Evolutionary conservation across 2,888 invertebrate species (phyloP).

Genomic region (Epirrhoe alternata): DNA sequence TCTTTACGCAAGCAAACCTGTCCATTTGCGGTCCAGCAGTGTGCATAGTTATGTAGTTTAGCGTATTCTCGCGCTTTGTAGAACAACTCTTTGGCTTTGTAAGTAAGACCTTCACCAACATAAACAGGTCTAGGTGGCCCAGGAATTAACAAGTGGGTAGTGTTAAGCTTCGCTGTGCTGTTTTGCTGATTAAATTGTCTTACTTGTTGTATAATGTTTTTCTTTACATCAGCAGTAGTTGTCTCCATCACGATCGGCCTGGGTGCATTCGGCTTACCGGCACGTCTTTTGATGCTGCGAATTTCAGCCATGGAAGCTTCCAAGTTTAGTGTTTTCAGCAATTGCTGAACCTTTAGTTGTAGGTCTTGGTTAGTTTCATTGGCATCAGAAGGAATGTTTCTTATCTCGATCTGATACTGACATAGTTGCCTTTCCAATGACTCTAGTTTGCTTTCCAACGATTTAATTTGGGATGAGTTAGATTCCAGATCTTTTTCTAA

Average conservation of each 20-base stretch:
- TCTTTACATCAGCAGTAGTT: not conserved
- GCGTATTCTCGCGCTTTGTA: conserved; percentile 6
- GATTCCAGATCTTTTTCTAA: too few relatives aligned
- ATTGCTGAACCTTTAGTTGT: not conserved
- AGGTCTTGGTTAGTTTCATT: not conserved
- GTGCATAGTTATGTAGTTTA: not conserved
- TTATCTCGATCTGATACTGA: conserved; percentile 1
- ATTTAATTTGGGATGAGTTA: not conserved
- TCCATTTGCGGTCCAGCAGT: conserved; percentile 6
- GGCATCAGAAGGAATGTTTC: conserved; percentile 1
- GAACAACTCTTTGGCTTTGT: not conserved
- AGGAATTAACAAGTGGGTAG: not conserved
- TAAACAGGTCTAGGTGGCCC: not conserved
- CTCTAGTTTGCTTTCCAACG: conserved; percentile 1
- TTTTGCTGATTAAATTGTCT: not conserved
- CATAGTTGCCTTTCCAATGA: not conserved
- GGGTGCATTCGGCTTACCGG: conserved; percentile 1
- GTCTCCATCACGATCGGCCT: conserved; percentile 6
- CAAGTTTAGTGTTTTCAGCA: not conserved
- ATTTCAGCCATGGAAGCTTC: not conserved
- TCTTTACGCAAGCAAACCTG: conserved; percentile 2
- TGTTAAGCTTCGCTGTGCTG: not conserved
- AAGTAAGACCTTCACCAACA: not conserved
- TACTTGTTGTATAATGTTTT: conserved; percentile 3
- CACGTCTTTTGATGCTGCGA: not conserved